Percentiles rank a stretch among this genome's conserved stretches.
Evolutionary conservation across 2,888 invertebrate species (phyloP).

Genomic region (Dryobota labecula): DNA sequence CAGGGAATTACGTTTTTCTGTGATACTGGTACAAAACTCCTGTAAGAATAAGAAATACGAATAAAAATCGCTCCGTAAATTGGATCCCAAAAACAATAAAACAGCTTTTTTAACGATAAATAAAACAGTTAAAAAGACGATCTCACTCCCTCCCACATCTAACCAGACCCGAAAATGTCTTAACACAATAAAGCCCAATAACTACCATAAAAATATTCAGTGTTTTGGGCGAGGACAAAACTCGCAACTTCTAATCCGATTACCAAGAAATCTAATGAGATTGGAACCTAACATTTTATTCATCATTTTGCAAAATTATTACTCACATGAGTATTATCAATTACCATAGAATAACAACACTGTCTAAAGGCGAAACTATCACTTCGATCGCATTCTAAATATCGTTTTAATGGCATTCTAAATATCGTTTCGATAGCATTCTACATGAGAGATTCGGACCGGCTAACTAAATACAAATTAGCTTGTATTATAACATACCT

Average conservation of each 20-base stretch:
- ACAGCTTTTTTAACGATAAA: conserved; percentile 13
- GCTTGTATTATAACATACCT: no score
- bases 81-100: conserved; percentile 14
- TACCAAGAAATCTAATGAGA: not conserved
- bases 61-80: not conserved
- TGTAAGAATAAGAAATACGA: not conserved
- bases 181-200: not conserved
- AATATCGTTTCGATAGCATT: no score
- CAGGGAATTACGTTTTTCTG: not conserved
- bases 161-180: conserved; percentile 6
- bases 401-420: no score
- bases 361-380: no score
- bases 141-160: not conserved
- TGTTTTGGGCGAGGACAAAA: conserved; percentile 26
- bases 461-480: no score
- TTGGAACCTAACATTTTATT: not conserved
- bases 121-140: conserved; percentile 9
- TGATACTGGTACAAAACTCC: not conserved
- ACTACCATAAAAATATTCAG: conserved; percentile 33
- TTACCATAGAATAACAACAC: not conserved
- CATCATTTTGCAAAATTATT: not conserved
- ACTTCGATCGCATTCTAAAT: no score
- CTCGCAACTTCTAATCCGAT: not conserved
- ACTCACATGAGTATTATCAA: not conserved
- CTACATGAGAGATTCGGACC: no score